Percentiles rank a stretch among this genome's conserved stretches.
phyloP scores from a whole-genome alignment of 2,797 vertebrate species.

The Rousettus madagascariensis region DNA sequence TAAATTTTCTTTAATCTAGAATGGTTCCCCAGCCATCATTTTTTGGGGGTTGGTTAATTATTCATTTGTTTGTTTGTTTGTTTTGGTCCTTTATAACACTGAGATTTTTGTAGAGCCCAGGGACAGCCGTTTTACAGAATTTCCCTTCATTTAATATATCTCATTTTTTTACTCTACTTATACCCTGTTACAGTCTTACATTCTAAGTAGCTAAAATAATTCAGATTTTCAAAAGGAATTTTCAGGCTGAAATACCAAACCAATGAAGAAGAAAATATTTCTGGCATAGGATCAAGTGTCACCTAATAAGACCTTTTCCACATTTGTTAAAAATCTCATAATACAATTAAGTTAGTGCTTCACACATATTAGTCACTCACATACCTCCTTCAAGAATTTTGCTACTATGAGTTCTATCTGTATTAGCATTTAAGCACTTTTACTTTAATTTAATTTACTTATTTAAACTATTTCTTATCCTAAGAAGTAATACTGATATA shows the following conservation, averaged over 20 bases:
- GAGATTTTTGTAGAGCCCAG: background rate
- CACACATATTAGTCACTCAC: background rate
- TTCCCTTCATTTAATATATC: conserved; percentile 31
- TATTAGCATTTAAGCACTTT: background rate
- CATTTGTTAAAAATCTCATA: background rate
- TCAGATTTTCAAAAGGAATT: background rate
- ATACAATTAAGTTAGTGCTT: background rate
- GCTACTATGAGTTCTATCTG: background rate
- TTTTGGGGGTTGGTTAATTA: background rate
- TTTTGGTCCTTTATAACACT: background rate
- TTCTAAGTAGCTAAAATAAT: background rate
- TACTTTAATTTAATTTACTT: background rate
- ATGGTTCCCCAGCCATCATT: background rate
- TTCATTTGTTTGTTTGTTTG: background rate
- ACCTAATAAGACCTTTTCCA: background rate
- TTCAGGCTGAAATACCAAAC: conserved; percentile 19
- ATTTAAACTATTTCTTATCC: background rate
- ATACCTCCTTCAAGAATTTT: background rate
- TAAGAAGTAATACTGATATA: background rate
- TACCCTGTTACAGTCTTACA: background rate
- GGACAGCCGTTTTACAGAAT: background rate
- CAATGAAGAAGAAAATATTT: background rate
- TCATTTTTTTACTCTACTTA: conserved; percentile 12
- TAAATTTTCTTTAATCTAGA: background rate
- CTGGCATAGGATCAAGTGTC: background rate